A percentile compares a stretch with the other conserved stretches of the same genome.
Conservation (phyloP, 2,797 vertebrate species). For the Dryobates pubescens region DNA sequence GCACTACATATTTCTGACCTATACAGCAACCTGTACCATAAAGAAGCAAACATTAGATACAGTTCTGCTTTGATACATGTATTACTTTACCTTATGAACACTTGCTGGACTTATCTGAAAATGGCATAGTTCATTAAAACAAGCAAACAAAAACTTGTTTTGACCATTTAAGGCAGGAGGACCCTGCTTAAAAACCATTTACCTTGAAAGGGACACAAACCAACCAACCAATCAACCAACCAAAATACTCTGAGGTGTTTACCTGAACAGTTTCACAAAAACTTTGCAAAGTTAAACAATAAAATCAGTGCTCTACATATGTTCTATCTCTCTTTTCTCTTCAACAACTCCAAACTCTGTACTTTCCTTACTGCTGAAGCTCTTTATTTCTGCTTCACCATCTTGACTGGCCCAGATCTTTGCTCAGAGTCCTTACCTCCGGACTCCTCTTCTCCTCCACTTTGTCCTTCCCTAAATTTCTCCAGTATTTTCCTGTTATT, state of each 20-base stretch:
- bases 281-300: not conserved
- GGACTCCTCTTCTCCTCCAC: not conserved
- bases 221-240: too few relatives aligned
- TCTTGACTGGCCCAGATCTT: not conserved
- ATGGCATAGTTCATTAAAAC: not conserved
- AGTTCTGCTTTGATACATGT: not conserved
- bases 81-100: not conserved
- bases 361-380: not conserved
- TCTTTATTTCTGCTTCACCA: not conserved
- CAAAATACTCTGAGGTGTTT: not conserved
- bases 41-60: not conserved
- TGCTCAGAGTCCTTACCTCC: not conserved
- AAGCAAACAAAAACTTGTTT: not conserved
- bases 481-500: conserved; percentile 14
- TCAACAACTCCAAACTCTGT: not conserved
- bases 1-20: not conserved
- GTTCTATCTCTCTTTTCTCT: not conserved
- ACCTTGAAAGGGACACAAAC: not conserved
- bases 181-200: not conserved
- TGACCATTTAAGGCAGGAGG: not conserved
- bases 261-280: not conserved
- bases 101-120: conserved; percentile 4
- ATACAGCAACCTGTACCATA: not conserved
- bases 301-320: not conserved
- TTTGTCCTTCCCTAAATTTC: not conserved